These are phyloP conservation scores for Bombycilla garrulus DNA, from an alignment of 2,113 vertebrate species.

Conservation along the genomic window DNA sequence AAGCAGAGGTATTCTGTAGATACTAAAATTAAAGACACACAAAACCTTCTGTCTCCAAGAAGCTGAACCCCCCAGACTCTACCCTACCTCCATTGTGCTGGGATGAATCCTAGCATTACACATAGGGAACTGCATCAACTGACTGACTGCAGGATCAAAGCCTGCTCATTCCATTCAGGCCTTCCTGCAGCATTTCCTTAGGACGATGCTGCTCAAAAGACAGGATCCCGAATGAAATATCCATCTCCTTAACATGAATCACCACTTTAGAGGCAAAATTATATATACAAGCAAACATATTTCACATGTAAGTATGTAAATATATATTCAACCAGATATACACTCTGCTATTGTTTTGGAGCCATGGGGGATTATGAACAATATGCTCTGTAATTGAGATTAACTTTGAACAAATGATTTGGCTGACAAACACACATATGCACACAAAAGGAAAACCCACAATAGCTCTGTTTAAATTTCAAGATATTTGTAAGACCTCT, in stretches of 20 bases:
- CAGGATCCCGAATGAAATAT: neutral
- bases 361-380: slow-evolving; percentile 51
- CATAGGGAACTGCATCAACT: fast-evolving
- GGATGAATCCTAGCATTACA: fast-evolving
- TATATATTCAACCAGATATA: slow-evolving; percentile 26
- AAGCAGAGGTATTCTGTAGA: neutral
- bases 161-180: neutral
- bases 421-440: slow-evolving; percentile 34
- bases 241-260: neutral
- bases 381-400: slow-evolving; percentile 63
- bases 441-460: slow-evolving; percentile 16
- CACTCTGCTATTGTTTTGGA: slow-evolving; percentile 38
- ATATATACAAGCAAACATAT: slow-evolving; percentile 20
- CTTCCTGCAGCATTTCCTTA: neutral
- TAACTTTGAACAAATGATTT: slow-evolving; percentile 61
- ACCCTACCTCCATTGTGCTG: neutral
- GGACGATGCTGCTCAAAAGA: neutral
- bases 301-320: slow-evolving; percentile 38
- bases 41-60: neutral
- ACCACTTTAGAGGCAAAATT: slow-evolving; percentile 10
- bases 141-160: neutral
- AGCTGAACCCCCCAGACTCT: neutral
- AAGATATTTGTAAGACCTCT: slow-evolving; percentile 44
- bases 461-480: slow-evolving; percentile 40
- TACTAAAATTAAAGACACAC: neutral